These are phyloP conservation scores for Semaprochilodus insignis DNA, from an alignment of 2,797 vertebrate species.

Conservation along the genomic window DNA sequence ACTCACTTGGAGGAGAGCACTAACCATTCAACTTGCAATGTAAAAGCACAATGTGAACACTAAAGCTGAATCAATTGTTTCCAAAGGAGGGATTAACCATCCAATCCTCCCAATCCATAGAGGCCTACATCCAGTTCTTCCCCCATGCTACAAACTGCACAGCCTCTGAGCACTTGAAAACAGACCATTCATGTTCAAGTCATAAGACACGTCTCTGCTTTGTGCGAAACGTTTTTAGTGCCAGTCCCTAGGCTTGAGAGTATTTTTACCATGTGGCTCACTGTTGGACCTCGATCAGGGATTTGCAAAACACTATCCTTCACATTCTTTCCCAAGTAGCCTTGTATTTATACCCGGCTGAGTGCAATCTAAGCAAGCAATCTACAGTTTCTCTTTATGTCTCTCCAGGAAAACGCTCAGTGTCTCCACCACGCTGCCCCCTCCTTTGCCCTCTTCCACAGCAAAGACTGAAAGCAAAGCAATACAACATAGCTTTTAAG, in stretches of 20 bases:
- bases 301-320: slow-evolving; percentile 75
- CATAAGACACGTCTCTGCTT: slow-evolving; percentile 5
- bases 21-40: neutral
- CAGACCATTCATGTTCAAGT: slow-evolving; percentile 9
- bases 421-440: slow-evolving; percentile 39
- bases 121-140: slow-evolving; percentile 4
- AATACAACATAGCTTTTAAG: neutral
- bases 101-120: neutral
- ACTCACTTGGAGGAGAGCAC: neutral
- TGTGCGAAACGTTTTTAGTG: neutral
- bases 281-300: slow-evolving; percentile 67
- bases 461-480: slow-evolving; percentile 12
- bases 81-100: neutral
- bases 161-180: neutral
- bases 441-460: slow-evolving; percentile 57
- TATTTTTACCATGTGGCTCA: slow-evolving; percentile 71
- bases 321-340: slow-evolving; percentile 69
- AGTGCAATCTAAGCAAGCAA: slow-evolving; percentile 74
- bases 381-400: slow-evolving; percentile 72
- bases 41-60: slow-evolving; percentile 11
- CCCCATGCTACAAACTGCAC: slow-evolving; percentile 63
- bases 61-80: slow-evolving; percentile 20
- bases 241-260: neutral
- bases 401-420: slow-evolving; percentile 49
- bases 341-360: slow-evolving; percentile 73